phyloP scores from a whole-genome alignment of 2,888 invertebrate genomes.

The Noctuana brunneofusca region DNA sequence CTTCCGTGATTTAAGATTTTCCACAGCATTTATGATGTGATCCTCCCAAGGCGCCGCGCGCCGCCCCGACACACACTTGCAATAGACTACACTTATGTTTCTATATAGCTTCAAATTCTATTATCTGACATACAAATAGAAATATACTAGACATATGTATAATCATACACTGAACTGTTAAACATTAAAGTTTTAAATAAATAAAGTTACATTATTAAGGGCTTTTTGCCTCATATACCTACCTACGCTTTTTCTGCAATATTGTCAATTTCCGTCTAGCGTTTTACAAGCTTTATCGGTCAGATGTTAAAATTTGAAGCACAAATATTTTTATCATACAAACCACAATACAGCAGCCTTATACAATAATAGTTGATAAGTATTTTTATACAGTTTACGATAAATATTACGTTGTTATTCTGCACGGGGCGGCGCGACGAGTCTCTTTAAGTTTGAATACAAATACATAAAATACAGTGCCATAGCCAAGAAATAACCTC shows the following conservation, averaged over 20 bases:
- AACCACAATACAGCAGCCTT: slow-evolving; percentile 71
- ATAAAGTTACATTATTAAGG: slow-evolving; percentile 30
- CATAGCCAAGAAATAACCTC: slow-evolving; percentile 80
- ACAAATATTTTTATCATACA: slow-evolving; percentile 46
- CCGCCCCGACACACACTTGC: slow-evolving; percentile 54
- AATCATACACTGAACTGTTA: slow-evolving; percentile 32
- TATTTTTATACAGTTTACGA: slow-evolving; percentile 78
- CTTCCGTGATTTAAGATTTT: slow-evolving; percentile 68
- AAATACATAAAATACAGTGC: slow-evolving; percentile 66
- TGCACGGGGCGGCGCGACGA: slow-evolving; percentile 57
- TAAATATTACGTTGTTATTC: slow-evolving; percentile 49
- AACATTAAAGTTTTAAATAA: slow-evolving; percentile 33
- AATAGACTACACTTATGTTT: slow-evolving; percentile 67
- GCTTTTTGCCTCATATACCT: slow-evolving; percentile 22
- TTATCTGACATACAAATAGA: slow-evolving; percentile 35
- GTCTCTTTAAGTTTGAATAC: slow-evolving; percentile 76
- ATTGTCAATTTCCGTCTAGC: slow-evolving; percentile 34
- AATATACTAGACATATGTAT: slow-evolving; percentile 32
- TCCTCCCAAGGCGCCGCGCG: slow-evolving; percentile 66
- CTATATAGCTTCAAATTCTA: slow-evolving; percentile 42
- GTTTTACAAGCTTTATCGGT: slow-evolving; percentile 34
- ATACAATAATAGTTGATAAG: slow-evolving; percentile 78
- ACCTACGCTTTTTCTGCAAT: slow-evolving; percentile 34
- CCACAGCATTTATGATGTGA: slow-evolving; percentile 62
- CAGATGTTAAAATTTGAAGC: slow-evolving; percentile 42